Evolutionary conservation across 2,797 vertebrate genomes (phyloP), one percentile per base, ranked within the genome.

Genomic region (Crypturellus tataupa): DNA sequence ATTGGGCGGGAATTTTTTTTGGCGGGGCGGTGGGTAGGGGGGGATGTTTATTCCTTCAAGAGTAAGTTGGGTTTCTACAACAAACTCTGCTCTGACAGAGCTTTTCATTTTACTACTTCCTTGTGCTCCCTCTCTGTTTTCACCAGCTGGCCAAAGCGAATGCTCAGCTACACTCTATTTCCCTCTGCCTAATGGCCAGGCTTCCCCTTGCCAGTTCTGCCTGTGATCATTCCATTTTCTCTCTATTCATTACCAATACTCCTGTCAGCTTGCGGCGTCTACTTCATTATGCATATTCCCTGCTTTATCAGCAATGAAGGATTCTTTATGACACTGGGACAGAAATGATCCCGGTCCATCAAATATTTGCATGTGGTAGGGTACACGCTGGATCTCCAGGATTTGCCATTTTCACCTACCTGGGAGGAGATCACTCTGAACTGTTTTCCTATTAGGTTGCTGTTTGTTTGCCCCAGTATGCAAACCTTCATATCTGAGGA

Each of bases 261-360:
- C 91, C 91, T 95, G 93, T 97, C 97, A 96, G 94, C 79, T 81
- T 85, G 81, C 8, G 5, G 87, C 91, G 68, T 94, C 94, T 94
- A 93, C 95, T 97, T 97, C 97, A 96, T 97, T 97, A 97, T 95
- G 79, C 94, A 89, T 91, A 92, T 84, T 80, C 93, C 96, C 87
- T 55, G 62, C 42, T 29, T 95, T 97, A 90, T 76, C 92, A 77
- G 93, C 86, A 85, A 37, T 85, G 87, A 93, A 90, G 90, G 68
- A 80, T 77, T 96, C 85, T 97, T 96, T 95, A 94, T 7, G 25
- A 85, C 6, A 5, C 60, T 10, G 35, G 39, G 44, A 53, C 63
- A 92, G 79, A 79, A 94, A 62, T 14, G 39, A 47, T 86, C 72
- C 87, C 80, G 89, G 64, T 89, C 79, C 80, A 86, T 82, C 46